Conservation (phyloP, 2,888 invertebrate genomes). For the Agrochola lota region DNA sequence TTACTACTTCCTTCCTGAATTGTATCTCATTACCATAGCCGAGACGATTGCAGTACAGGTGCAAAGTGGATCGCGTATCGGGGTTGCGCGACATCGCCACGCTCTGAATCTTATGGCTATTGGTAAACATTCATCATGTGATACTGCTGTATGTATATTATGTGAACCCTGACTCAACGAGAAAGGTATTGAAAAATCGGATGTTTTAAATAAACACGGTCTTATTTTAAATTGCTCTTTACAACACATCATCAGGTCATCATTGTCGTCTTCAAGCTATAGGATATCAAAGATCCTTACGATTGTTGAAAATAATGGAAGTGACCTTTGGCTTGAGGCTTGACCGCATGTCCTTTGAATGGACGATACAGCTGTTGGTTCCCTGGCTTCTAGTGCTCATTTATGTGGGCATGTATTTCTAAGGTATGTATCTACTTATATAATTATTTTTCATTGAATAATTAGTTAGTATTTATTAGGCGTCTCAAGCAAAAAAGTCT, state of each 20-base stretch:
- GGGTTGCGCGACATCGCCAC: conserved; percentile 74
- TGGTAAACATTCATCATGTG: conserved; percentile 64
- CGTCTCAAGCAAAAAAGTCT: conserved; percentile 2
- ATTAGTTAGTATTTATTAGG: background rate
- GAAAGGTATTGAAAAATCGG: conserved; percentile 2
- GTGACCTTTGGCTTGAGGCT: background rate
- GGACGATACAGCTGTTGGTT: background rate
- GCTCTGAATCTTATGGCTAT: conserved; percentile 75
- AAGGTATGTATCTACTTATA: background rate
- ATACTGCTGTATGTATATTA: conserved; percentile 32
- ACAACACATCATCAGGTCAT: background rate
- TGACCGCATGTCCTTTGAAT: background rate
- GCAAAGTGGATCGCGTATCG: conserved; percentile 73
- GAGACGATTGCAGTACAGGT: conserved; percentile 53
- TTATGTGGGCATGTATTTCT: background rate
- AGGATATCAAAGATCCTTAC: background rate
- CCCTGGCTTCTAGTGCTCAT: background rate
- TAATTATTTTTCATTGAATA: background rate
- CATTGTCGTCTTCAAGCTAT: background rate
- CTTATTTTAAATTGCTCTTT: background rate
- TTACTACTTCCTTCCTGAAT: conserved; percentile 23
- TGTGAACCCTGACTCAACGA: conserved; percentile 9
- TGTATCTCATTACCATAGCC: conserved; percentile 45
- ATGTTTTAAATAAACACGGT: conserved; percentile 18
- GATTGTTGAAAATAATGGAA: background rate